Evolutionary conservation across 2,888 invertebrate genomes (phyloP), one percentile per base, ranked within the genome.

Genomic region (Temnothorax unifasciatus): DNA sequence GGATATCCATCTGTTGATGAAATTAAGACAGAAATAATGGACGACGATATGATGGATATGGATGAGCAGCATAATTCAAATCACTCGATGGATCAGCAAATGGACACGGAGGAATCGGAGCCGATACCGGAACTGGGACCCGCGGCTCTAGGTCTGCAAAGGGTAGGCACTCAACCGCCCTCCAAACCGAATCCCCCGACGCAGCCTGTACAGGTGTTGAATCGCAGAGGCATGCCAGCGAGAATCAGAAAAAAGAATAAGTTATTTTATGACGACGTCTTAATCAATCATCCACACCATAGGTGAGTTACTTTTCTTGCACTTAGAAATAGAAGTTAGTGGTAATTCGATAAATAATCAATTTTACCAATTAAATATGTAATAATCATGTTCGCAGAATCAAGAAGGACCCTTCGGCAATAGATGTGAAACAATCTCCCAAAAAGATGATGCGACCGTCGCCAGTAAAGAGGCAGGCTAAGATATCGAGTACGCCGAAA

Each of bases 201-300:
- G 50, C 97, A 97, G 93, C 97, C 97, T 41, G 96, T 97, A n/a
- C 97, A 97, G 94, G 97, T 97, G 89, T 95, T 98, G 2, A 98
- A 98, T 94, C 97, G 98, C 2, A 96, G 98, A 92, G 98, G 98
- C 66, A 98, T 98, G 98, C 98, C 98, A 77, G 98, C 98, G 6
- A 96, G 99, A 84, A 98, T 98, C 89, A 96, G 98, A 47, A 99
- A 98, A 95, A 97, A 98, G 93, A 99, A 99, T 94, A 96, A 97
- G 92, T 96, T 98, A 81, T 98, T 98, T 94, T 98, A 97, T 95
- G 98, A 98, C 94, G 98, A 99, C 94, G 97, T 98, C 94, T 96
- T 98, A 92, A 97, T 98, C 29, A 98, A 98, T 93, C 97, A 97
- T 87, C 96, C 97, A 63, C 97, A 97, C 92, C 97, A 97, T 69